Evolutionary conservation across 2,888 invertebrate species (phyloP).

Genomic region (Chorisops tibialis): DNA sequence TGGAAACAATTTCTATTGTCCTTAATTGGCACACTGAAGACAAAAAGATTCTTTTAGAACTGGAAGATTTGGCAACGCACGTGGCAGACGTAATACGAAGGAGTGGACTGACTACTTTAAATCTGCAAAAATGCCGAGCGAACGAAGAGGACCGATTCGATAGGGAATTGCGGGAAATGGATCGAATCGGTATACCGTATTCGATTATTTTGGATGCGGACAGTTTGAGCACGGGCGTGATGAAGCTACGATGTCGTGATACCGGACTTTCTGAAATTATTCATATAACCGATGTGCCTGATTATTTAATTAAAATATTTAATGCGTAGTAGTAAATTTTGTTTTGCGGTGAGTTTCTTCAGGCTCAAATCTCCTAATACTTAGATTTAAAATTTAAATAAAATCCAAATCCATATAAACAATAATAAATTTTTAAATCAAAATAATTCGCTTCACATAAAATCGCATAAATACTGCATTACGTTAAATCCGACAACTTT

Average conservation of each 20-base stretch:
- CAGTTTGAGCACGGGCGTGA: conserved; percentile 68
- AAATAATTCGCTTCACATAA: conserved; percentile 56
- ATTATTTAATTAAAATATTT: conserved; percentile 58
- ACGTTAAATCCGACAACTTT: conserved; percentile 74
- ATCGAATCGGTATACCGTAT: conserved; percentile 68
- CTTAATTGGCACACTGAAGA: conserved; percentile 34
- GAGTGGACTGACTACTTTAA: conserved; percentile 49
- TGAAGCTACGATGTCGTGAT: conserved; percentile 62
- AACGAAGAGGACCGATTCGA: conserved; percentile 36
- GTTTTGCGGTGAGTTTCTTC: no score
- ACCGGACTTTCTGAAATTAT: conserved; percentile 69
- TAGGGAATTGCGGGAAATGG: conserved; percentile 54
- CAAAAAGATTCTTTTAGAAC: conserved; percentile 47
- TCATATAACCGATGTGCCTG: conserved; percentile 63
- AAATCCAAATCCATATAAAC: no score
- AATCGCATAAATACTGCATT: conserved; percentile 72
- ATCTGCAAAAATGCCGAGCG: conserved; percentile 42
- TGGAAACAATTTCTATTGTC: conserved; percentile 19
- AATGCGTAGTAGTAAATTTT: conserved; percentile 36
- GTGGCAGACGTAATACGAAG: conserved; percentile 56
- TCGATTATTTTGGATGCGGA: conserved; percentile 65
- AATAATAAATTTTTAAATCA: no score
- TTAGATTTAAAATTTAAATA: no score
- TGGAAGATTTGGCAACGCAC: conserved; percentile 57
- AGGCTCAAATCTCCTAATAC: no score